Base-by-base conservation (phyloP, 2,113 vertebrate genomes). In the Ifrita kowaldi region DNA sequence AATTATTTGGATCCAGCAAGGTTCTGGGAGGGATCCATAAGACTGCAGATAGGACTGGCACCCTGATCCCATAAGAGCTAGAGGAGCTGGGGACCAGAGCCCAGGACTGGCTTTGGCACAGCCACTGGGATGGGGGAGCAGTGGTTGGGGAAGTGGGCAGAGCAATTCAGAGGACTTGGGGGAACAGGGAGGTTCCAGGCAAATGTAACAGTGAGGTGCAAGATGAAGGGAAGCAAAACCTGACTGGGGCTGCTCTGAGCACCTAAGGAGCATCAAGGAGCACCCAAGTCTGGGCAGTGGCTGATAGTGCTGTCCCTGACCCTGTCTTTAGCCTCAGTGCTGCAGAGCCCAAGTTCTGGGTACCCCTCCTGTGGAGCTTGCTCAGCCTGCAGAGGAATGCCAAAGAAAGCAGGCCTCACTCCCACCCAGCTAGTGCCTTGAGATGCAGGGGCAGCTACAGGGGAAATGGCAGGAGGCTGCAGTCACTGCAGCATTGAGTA, bases 271-370 rank as follows among this genome's bases (percentile, higher is more conserved):
- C 33, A 52, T 28, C 22, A 86, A 83, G 76, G 69, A 92, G 62
- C 35, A 68, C 32, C 27, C 63, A 80, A 57, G 33, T 52, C 41
- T 19, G 37, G n/a, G 50, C 9, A 17, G 71, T 89, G 86, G 90
- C 79, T 82, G 83, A 92, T 62, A 95, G 79, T 2, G 30, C 64
- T 97, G 93, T 82, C 90, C 94, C 93, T 50, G 10, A 90, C 76
- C 89, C 93, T 96, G 95, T 93, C 96, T 97, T 96, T 94, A 97
- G 88, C 88, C 67, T 87, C 46, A 30, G 62, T 85, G 78, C 87
- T 87, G 71, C 13, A n/a, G 42, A 77, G 49, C 49, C 21, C 9
- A 6, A 14, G 46, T 10, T 59, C 27, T 22, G 23, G 33, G 79
- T 19, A 41, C 13, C 10, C 11, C 22, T 46, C 35, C 41, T 6